Conservation (phyloP, 1,140 invertebrate species). For the Saccostrea echinata region DNA sequence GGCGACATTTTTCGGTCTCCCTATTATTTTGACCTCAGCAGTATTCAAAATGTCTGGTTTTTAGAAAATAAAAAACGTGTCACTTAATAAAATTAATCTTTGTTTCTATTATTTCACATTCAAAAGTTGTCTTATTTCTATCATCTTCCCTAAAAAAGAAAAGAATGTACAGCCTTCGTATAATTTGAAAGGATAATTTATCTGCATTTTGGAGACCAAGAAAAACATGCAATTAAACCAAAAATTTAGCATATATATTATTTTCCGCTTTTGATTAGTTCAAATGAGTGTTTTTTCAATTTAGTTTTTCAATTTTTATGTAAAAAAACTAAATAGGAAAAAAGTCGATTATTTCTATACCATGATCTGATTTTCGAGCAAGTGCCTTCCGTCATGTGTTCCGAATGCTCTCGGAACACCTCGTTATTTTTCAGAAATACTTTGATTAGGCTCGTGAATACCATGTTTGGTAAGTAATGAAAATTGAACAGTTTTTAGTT, state of each 20-base stretch:
- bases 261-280: not conserved
- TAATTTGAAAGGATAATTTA: not conserved
- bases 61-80: too few relatives aligned
- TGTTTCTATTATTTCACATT: too few relatives aligned
- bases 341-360: not conserved
- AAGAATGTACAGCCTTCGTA: not conserved
- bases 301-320: not conserved
- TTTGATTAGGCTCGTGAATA: too few relatives aligned
- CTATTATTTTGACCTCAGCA: too few relatives aligned
- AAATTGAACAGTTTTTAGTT: too few relatives aligned
- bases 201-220: not conserved
- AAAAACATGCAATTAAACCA: not conserved
- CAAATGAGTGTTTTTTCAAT: not conserved
- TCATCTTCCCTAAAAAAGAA: too few relatives aligned
- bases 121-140: too few relatives aligned
- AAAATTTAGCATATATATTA: not conserved
- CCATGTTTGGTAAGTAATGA: too few relatives aligned
- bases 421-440: not conserved
- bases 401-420: not conserved
- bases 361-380: not conserved
- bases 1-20: too few relatives aligned
- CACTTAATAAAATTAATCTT: too few relatives aligned
- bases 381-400: constrained; percentile 14
- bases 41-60: too few relatives aligned
- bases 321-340: not conserved